These are phyloP conservation scores for Drosophila punjabiensis DNA, from an alignment of 1,140 invertebrate species.

Conservation along the genomic window DNA sequence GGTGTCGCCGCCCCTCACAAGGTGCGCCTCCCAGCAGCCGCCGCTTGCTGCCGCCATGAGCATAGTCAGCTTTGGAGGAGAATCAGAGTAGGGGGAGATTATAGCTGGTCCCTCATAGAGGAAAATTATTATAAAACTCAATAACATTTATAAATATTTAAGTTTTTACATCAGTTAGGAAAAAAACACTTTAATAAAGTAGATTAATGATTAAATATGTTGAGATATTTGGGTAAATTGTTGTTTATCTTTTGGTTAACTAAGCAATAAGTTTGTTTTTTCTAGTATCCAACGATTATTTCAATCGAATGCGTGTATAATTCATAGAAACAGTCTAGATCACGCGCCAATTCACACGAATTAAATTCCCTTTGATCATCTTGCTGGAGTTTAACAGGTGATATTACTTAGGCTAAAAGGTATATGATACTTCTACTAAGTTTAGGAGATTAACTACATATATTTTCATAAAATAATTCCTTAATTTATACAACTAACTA, in stretches of 20 bases:
- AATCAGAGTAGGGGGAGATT: neutral
- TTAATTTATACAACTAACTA: neutral
- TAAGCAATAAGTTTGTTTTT: neutral
- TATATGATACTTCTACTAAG: neutral
- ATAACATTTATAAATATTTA: too few relatives aligned
- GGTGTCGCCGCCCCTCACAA: constrained; percentile 68
- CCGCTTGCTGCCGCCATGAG: constrained; percentile 63
- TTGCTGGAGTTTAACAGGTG: neutral
- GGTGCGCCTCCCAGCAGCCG: constrained; percentile 48
- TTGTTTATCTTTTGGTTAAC: neutral
- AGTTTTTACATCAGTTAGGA: too few relatives aligned
- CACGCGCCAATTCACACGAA: neutral
- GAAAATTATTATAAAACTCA: too few relatives aligned
- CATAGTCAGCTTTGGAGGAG: constrained; percentile 51
- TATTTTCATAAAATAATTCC: neutral
- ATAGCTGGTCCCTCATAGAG: neutral
- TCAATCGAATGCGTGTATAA: neutral
- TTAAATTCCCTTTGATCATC: neutral
- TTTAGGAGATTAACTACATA: neutral
- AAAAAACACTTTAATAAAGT: too few relatives aligned
- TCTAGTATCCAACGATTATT: neutral
- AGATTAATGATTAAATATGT: too few relatives aligned
- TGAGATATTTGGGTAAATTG: neutral
- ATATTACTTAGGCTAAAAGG: neutral
- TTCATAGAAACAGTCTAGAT: neutral